Percentiles rank a stretch among this genome's conserved stretches.
These are phyloP conservation scores for Corella eumyota DNA, from an alignment of 23 tunicate species.

Conservation along the genomic window DNA sequence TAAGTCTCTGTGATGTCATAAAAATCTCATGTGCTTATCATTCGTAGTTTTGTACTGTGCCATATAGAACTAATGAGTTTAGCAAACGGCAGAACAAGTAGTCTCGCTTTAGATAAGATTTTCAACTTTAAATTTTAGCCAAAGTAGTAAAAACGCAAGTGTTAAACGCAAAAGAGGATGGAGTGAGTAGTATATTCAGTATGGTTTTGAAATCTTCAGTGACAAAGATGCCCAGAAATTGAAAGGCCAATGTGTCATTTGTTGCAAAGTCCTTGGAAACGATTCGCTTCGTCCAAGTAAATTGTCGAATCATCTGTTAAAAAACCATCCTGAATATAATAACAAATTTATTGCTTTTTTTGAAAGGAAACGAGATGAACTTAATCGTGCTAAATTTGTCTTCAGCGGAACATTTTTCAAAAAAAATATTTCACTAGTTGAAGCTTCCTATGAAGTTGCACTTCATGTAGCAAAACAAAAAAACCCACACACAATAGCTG, in stretches of 20 bases:
- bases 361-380: conserved; percentile 15
- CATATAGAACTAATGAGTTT: no score
- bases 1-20: no score
- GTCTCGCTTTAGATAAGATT: conserved; percentile 1
- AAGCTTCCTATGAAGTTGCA: conserved; percentile 30
- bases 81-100: background rate
- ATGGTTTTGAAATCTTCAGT: conserved; percentile 10
- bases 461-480: conserved; percentile 31
- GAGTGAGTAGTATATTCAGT: conserved; percentile 14
- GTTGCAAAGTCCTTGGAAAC: conserved; percentile 18
- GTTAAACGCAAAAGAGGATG: conserved; percentile 11
- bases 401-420: conserved; percentile 16
- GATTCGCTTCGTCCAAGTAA: conserved; percentile 27
- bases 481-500: conserved; percentile 43
- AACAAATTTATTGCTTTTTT: conserved; percentile 5
- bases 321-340: conserved; percentile 25
- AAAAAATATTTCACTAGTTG: background rate
- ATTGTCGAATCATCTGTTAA: conserved; percentile 28
- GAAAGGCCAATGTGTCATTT: conserved; percentile 14
- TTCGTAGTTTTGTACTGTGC: no score
- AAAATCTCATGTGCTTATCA: no score
- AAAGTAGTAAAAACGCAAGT: background rate
- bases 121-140: conserved; percentile 1
- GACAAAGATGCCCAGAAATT: conserved; percentile 20
- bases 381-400: conserved; percentile 29